These are phyloP conservation scores for Centropyge bicolor DNA, from an alignment of 2,797 vertebrate species.

Conservation along the genomic window DNA sequence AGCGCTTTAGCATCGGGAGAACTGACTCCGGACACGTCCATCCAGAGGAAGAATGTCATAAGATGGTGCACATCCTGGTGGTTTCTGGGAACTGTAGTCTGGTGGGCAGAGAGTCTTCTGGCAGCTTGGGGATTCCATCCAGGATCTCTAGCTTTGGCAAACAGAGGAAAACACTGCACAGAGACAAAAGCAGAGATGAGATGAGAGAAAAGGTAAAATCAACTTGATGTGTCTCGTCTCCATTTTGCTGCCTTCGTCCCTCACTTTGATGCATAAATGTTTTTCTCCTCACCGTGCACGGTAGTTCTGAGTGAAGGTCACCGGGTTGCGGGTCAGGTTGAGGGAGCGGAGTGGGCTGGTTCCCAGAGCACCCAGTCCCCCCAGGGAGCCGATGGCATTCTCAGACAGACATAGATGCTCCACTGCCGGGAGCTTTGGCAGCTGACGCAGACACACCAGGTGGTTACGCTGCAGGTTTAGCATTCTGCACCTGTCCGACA, in stretches of 20 bases:
- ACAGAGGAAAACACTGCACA: slow-evolving; percentile 91
- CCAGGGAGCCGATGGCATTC: slow-evolving; percentile 89
- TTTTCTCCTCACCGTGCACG: slow-evolving; percentile 85
- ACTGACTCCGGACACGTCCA: neutral
- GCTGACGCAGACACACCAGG: slow-evolving; percentile 91
- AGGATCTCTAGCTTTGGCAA: slow-evolving; percentile 96
- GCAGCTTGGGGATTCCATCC: slow-evolving; percentile 93
- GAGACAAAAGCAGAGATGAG: slow-evolving; percentile 26
- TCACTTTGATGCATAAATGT: accelerated
- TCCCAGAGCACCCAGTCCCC: slow-evolving; percentile 87
- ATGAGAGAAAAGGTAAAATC: neutral
- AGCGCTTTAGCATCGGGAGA: neutral
- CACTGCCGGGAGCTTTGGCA: slow-evolving; percentile 94
- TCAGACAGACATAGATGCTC: slow-evolving; percentile 93
- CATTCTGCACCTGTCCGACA: slow-evolving; percentile 89
- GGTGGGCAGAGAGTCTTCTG: slow-evolving; percentile 87
- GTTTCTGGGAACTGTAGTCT: slow-evolving; percentile 69
- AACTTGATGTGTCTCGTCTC: too few relatives aligned
- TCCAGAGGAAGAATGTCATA: slow-evolving; percentile 76
- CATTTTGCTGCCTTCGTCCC: neutral
- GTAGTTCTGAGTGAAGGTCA: slow-evolving; percentile 93
- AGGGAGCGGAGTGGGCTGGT: slow-evolving; percentile 89
- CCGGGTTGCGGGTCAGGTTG: slow-evolving; percentile 90
- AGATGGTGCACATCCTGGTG: slow-evolving; percentile 89
- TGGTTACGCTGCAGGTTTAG: slow-evolving; percentile 93